Evolutionary conservation across 2,888 invertebrate genomes (phyloP), one percentile per base, ranked within the genome.

Genomic region (Cosmia pyralina): DNA sequence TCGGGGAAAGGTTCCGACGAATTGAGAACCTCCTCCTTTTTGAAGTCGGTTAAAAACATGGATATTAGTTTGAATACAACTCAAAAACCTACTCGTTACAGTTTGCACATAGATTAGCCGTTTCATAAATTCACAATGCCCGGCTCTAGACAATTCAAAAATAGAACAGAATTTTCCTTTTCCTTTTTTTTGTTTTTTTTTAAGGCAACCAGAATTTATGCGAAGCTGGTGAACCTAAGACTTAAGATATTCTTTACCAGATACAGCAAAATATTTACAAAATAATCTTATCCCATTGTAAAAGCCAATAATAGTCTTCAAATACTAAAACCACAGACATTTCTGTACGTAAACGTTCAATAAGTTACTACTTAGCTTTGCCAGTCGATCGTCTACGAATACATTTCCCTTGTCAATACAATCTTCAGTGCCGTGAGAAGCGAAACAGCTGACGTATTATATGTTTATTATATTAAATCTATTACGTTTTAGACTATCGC

Each of bases 401-500:
- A 81, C 41, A 62, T 57, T 81, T 76, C 55, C 59, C 50, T 11
- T 38, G 60, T 77, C 66, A 48, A 69, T 78, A 69, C 65, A 22
- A 64, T 64, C 63, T 59, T 50, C 44, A 17, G n/a, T 62, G 11
- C 55, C 71, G 58, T 79, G 79, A 19, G 79, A 82, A 63, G 1
- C 13, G 4, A 15, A 10, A 17, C 77, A 77, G 38, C 82, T 82
- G 79, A 22, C 53, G 15, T 44, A n/a, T 62, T 79, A 62, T 48
- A 66, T 41, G 19, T 66, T 62, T 66, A 48, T 62, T 46, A 1
- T 57, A 34, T 57, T 0, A 38, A 48, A 69, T 55, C 19, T 46
- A 22, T 34, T 53, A 22, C 22, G 11, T 28, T 28, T 28, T 28
- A 28, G 28, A 28, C 22, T 22, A 11, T 46, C 46, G 44, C 17